Evolutionary conservation across 2,113 vertebrate species (phyloP).

Genomic region (Glaucomys volans): DNA sequence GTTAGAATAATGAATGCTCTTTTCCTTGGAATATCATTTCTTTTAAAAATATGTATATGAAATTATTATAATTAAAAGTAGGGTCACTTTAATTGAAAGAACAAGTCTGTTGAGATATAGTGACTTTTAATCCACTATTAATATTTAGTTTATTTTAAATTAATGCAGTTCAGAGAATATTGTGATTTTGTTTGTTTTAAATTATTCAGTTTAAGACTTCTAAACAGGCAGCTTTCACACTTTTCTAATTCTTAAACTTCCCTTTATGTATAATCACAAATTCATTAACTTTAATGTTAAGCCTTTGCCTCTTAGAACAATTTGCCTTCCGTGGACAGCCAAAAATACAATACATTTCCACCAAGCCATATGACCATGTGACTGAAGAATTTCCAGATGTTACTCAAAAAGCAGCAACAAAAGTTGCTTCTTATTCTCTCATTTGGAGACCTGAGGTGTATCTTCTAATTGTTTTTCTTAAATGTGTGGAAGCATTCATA

Average conservation of each 20-base stretch:
- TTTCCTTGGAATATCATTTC: neutral
- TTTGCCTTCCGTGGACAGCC: conserved; percentile 8
- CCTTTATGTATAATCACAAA: neutral
- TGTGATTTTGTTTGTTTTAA: neutral
- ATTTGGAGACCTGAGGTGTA: neutral
- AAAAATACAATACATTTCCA: neutral
- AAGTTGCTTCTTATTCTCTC: neutral
- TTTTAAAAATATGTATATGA: neutral
- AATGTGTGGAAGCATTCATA: neutral
- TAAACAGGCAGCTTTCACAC: neutral
- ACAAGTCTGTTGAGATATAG: neutral
- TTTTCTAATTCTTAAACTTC: neutral
- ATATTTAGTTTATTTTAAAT: conserved; percentile 28
- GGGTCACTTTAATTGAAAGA: neutral
- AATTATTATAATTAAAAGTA: neutral
- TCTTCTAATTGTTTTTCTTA: neutral
- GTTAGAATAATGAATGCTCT: neutral
- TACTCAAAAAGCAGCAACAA: conserved; percentile 34
- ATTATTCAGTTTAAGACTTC: conserved; percentile 26
- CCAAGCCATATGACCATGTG: neutral
- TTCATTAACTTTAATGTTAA: conserved; percentile 40
- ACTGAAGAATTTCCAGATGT: conserved; percentile 61
- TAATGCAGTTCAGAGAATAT: neutral
- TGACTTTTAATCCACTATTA: neutral
- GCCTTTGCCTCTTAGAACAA: neutral